Conservation (phyloP, 2,888 invertebrate species). For the Hypomecis punctinalis region DNA sequence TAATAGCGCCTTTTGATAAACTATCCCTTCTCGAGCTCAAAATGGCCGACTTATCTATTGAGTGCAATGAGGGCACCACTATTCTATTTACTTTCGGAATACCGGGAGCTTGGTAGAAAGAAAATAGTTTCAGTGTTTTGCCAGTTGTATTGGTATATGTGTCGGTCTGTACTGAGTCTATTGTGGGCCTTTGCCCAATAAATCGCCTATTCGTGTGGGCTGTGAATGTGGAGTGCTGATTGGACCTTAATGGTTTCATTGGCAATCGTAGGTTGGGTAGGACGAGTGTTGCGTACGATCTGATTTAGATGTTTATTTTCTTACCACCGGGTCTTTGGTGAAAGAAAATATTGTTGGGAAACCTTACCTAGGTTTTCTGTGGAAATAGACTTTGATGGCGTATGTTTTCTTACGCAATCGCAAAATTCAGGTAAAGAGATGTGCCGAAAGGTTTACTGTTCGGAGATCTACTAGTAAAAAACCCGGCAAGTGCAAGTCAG, state of each 20-base stretch:
- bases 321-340: too few relatives aligned
- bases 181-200: constrained; percentile 34
- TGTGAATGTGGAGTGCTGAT: constrained; percentile 33
- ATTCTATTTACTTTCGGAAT: not conserved
- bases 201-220: constrained; percentile 34
- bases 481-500: too few relatives aligned
- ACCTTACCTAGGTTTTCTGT: too few relatives aligned
- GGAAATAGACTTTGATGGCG: too few relatives aligned
- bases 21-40: constrained; percentile 20
- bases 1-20: constrained; percentile 32
- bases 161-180: constrained; percentile 11
- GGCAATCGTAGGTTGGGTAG: not conserved
- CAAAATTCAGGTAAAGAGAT: too few relatives aligned
- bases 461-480: too few relatives aligned
- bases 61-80: not conserved
- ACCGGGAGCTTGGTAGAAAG: not conserved
- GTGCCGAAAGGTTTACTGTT: too few relatives aligned
- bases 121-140: not conserved
- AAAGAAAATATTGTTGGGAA: too few relatives aligned
- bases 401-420: too few relatives aligned
- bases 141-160: not conserved
- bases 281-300: not conserved
- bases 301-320: too few relatives aligned
- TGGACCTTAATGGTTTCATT: constrained; percentile 31
- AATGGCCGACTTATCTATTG: not conserved